Evolutionary conservation across 2,888 invertebrate species (phyloP), one percentile per base, ranked within the genome.

Genomic region (Beris chalybata): DNA sequence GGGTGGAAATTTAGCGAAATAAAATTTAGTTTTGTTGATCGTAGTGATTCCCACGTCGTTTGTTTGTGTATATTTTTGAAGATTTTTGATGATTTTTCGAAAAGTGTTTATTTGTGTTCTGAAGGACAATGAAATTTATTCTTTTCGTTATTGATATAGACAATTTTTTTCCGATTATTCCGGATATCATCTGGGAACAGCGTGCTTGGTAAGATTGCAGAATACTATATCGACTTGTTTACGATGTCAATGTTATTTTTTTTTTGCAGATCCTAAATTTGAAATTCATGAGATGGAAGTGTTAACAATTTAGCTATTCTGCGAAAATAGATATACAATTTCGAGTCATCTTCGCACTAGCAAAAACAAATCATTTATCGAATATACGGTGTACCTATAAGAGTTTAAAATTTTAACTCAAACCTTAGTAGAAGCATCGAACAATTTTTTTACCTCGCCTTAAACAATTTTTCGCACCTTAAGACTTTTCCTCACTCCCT

Each of bases 1-100:
- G 45, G 11, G 57, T 45, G 58, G 58, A 59, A 59, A 48, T 47
- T 59, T 48, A 48, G 48, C 13, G 48, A 31, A 53, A 53, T 29
- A 53, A 59, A 31, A 31, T 48, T 13, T 15, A 57, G 30, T 31
- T 57, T 59, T 59, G 47, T 59, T 48, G 13, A 38, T 38, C 22
- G 58, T 47, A 47, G 6, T 29, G 12, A 48, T 59, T 59, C 48
- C 3, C 38, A 38, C 30, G 47, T 48, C 31, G 31, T 5, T 32
- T 38, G 5, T 38, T 38, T 38, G 9, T 38, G 5, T 1, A 38
- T 38, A 7, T 9, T 38, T 38, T 9, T 38, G 5, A 5, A 38
- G 9, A 38, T 38, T 38, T 38, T 38, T 38, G 38, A 38, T 38
- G 38, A 38, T 38, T 38, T 38, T 9, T 38, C 9, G 6, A 30